Evolutionary conservation across 2,113 vertebrate species (phyloP), one percentile per base, ranked within the genome.

Genomic region (Leucopsar rothschildi): DNA sequence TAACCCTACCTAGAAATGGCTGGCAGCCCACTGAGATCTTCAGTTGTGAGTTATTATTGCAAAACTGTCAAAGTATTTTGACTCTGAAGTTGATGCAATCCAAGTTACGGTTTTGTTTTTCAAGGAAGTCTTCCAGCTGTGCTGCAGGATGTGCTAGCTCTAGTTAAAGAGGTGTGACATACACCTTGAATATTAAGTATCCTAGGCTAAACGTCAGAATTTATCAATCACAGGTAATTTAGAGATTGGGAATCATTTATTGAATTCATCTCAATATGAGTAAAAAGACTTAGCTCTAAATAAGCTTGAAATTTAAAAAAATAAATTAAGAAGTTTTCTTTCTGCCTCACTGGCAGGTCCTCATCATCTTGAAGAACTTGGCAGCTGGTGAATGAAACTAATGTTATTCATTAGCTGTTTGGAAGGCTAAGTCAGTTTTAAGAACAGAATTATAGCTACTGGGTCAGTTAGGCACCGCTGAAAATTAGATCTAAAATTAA

Each of bases 401-500:
- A 35, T 78, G 29, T 88, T 84, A 66, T 81, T 92, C 42, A 66
- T 88, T 88, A 86, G 68, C 39, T 81, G 28, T 63, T 91, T 57
- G 52, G 72, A 89, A 92, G 21, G 52, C 47, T 91, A 78, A 64
- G 42, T 88, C 42, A 35, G 28, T 88, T 83, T 81, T 83, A 37
- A 93, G 90, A 93, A 55, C 42, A 76, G 40, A 21, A 65, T 88
- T 90, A 57, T 14, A 68, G 39, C 39, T 92, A 57, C 71, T n/a
- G 24, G 68, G 35, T 83, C 56, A 52, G 39, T 73, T 78, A 66
- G 27, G 20, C 15, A 21, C 73, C 0, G 1, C 52, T 83, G 72
- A 86, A 94, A 94, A 90, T 90, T 68, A 84, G 37, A 85, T 82
- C 49, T 79, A 56, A 91, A 92, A 82, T 92, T 90, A 88, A 50